These are phyloP conservation scores for Stenodema calcarata DNA, from an alignment of 2,888 invertebrate genomes.

Conservation along the genomic window DNA sequence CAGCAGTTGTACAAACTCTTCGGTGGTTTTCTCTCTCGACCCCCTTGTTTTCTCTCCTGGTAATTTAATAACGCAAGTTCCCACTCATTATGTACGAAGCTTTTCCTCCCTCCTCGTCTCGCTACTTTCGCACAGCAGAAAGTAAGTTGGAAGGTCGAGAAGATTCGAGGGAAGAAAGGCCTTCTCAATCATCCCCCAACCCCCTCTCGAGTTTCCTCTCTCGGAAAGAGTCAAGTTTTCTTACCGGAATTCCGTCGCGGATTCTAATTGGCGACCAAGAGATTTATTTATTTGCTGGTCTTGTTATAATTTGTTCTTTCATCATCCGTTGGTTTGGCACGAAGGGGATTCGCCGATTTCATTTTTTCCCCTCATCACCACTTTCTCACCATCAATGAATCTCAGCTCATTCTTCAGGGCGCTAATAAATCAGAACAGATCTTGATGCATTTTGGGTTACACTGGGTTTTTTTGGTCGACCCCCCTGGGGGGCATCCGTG, in stretches of 20 bases:
- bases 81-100: constrained; percentile 19
- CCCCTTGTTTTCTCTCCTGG: neutral
- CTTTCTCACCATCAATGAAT: no score
- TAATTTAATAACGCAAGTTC: constrained; percentile 42
- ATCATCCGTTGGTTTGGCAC: no score
- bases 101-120: neutral
- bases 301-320: no score
- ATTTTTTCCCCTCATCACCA: no score
- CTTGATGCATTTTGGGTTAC: no score
- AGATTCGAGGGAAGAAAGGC: neutral
- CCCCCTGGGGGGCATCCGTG: no score
- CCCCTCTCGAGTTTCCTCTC: neutral
- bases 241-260: neutral
- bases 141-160: neutral
- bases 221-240: neutral
- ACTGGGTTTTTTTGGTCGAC: no score
- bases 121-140: neutral
- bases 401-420: no score
- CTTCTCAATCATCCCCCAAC: neutral
- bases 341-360: no score
- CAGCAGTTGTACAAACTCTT: neutral
- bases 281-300: neutral
- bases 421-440: no score
- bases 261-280: neutral
- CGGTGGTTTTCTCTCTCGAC: neutral